These are phyloP conservation scores for Coelopa pilipes DNA, from an alignment of 2,888 invertebrate species.

Conservation along the genomic window DNA sequence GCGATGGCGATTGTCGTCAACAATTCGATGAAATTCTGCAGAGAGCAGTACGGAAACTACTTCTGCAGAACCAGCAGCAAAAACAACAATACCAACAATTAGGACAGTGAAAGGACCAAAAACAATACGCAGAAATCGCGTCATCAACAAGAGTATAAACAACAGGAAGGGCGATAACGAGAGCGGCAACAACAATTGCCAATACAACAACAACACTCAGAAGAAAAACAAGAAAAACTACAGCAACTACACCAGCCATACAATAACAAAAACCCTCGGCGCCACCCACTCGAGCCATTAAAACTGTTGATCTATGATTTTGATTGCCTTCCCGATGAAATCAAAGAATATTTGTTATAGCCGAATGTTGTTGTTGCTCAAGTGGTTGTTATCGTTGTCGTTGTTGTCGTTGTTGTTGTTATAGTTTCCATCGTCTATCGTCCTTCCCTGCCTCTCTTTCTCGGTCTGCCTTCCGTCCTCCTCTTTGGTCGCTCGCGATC, in stretches of 20 bases:
- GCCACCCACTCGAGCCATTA: neutral
- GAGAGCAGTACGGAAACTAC: too few species aligned
- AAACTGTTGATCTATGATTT: conserved; percentile 7
- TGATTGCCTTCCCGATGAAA: neutral
- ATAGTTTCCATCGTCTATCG: too few species aligned
- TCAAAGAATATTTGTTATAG: neutral
- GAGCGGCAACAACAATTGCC: neutral
- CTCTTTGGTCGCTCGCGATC: too few species aligned
- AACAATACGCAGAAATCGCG: too few species aligned
- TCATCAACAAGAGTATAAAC: neutral
- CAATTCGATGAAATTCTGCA: too few species aligned
- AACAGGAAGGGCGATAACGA: neutral
- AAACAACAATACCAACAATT: too few species aligned
- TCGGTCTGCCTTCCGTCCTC: too few species aligned
- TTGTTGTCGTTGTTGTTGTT: neutral
- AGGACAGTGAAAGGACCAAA: too few species aligned
- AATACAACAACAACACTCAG: neutral
- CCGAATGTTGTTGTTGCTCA: neutral
- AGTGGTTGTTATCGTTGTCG: neutral
- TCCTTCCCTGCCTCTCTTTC: too few species aligned
- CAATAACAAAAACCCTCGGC: neutral
- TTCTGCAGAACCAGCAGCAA: too few species aligned
- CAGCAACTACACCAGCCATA: neutral
- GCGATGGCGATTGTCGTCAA: too few species aligned
- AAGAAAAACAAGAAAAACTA: neutral